These are phyloP conservation scores for Sarotherodon lohbergeri DNA, from an alignment of 2,113 vertebrate species.

Conservation along the genomic window DNA sequence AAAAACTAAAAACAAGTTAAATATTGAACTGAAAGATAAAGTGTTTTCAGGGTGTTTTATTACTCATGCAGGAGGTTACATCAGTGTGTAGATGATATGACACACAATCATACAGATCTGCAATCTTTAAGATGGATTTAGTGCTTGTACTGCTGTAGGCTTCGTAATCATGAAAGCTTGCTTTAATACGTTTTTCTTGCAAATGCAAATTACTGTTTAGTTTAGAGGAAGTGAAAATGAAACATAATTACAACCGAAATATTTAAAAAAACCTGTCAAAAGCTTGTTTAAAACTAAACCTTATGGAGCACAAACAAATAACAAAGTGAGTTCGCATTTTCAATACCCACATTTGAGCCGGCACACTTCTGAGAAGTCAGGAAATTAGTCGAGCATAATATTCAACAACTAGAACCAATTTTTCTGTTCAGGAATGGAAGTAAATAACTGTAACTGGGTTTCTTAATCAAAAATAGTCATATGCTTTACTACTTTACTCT, in stretches of 20 bases:
- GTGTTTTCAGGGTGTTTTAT: rapidly evolving
- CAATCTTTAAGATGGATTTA: neutral
- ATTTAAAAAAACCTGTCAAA: rapidly evolving
- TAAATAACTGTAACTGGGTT: neutral
- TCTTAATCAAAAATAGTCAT: neutral
- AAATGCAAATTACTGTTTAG: neutral
- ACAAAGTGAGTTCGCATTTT: neutral
- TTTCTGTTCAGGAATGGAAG: neutral
- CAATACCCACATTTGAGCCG: neutral
- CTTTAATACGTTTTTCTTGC: neutral
- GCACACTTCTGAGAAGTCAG: neutral
- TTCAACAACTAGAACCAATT: neutral
- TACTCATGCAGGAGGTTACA: neutral
- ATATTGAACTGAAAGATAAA: neutral
- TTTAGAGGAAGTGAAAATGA: neutral
- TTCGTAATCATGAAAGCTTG: neutral
- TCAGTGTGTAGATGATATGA: neutral
- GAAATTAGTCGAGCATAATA: neutral
- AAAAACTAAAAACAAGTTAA: neutral
- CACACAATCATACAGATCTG: neutral
- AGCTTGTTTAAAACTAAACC: neutral
- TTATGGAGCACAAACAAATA: neutral
- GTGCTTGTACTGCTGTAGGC: neutral
- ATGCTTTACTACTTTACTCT: neutral
- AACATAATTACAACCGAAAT: neutral